phyloP scores from a whole-genome alignment of 92 coral and sea anemone genomes.

The Porites rus region DNA sequence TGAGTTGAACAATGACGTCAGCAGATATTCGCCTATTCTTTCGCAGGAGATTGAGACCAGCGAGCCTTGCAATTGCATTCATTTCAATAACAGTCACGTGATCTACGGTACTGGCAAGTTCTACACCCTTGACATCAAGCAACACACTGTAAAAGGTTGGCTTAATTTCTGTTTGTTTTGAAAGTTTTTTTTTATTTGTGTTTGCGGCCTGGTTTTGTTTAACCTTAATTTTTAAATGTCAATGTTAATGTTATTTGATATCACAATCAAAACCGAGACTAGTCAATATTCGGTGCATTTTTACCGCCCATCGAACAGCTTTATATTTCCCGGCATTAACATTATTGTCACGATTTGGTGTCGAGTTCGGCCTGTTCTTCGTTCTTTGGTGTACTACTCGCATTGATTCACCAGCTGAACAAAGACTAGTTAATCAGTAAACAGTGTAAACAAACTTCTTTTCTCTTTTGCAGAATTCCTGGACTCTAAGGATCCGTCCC shows the following conservation, averaged over 20 bases:
- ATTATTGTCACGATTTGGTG: too few species aligned
- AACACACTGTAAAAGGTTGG: slow-evolving; percentile 88
- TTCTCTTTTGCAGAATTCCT: slow-evolving; percentile 74
- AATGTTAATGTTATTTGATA: too few species aligned
- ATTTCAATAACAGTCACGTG: slow-evolving; percentile 82
- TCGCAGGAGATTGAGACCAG: slow-evolving; percentile 92
- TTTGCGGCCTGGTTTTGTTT: not conserved
- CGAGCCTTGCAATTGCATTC: slow-evolving; percentile 97
- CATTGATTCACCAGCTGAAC: too few species aligned
- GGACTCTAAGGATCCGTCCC: slow-evolving; percentile 84
- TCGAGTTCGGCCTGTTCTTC: too few species aligned
- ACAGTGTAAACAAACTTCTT: not conserved
- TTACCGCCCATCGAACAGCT: too few species aligned
- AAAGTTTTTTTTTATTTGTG: not conserved
- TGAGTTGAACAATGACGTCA: too few species aligned
- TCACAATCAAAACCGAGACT: too few species aligned
- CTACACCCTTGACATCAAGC: slow-evolving; percentile 87
- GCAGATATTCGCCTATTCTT: not conserved
- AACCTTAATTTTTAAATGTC: not conserved
- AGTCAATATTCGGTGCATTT: too few species aligned
- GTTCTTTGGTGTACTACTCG: too few species aligned
- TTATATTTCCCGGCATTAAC: too few species aligned
- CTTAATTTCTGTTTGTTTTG: too few species aligned
- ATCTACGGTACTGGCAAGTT: slow-evolving; percentile 97
- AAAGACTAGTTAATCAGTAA: not conserved